These are phyloP conservation scores for Cremastinae sp. DNA, from an alignment of 2,888 invertebrate genomes.

Conservation along the genomic window DNA sequence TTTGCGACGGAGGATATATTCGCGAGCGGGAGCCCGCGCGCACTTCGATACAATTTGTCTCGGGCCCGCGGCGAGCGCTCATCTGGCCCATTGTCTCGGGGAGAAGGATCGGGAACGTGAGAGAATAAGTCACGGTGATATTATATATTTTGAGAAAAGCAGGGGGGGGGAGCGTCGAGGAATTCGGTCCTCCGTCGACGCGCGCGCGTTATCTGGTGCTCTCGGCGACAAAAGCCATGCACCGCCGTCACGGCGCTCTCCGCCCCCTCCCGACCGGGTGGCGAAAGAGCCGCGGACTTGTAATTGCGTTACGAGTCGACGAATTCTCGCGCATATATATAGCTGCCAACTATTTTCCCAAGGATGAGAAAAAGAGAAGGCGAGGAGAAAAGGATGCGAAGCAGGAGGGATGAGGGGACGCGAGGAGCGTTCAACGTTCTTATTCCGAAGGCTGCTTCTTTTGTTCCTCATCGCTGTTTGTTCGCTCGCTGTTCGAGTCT, in stretches of 20 bases:
- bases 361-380: neutral
- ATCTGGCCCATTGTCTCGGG: no score
- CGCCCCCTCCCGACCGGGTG: neutral
- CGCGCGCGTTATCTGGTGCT: no score
- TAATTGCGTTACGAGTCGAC: conserved; percentile 37
- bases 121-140: no score
- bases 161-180: no score
- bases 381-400: no score
- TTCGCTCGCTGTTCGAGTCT: conserved; percentile 10
- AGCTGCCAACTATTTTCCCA: neutral
- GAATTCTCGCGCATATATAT: conserved; percentile 30
- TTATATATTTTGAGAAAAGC: no score
- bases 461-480: conserved; percentile 25
- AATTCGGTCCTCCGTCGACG: no score
- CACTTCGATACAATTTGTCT: neutral
- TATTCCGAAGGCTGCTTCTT: conserved; percentile 21
- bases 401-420: neutral
- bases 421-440: conserved; percentile 26
- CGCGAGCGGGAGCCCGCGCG: neutral
- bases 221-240: conserved; percentile 9
- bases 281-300: neutral
- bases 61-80: neutral
- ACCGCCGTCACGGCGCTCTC: no score
- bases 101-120: no score
- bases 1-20: no score